Base-by-base conservation (phyloP, 2,113 vertebrate genomes). In the Pao palembangensis region DNA sequence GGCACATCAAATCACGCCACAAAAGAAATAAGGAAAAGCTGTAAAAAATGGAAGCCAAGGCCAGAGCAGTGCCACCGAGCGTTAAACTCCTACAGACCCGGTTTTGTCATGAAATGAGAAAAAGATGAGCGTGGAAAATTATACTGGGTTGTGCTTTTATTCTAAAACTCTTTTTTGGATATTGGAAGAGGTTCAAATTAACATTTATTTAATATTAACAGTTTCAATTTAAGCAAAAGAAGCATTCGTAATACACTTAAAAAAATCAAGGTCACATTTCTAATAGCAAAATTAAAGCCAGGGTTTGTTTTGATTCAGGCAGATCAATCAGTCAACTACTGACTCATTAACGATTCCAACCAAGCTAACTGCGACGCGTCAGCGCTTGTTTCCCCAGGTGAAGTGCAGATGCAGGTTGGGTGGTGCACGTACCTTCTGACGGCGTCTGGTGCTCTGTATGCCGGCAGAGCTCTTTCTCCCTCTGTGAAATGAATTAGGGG, bases 401-500 rank as follows among this genome's bases (percentile, higher is more conserved):
- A 61, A 71, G 68, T 31, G 58, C 49, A 51, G 61, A 69, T 65
- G 81, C 28, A 51, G 52, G 67, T 75, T 62, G 53, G 74, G 64
- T 56, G 44, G 25, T 18, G 59, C 51, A 42, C 46, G 19, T 58
- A 58, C 49, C 58, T 62, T 48, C 52, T 19, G 51, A 38, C 34
- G 34, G 34, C 34, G 34, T 44, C 55, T 43, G 53, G 55, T 58
- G 61, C 47, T 67, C 51, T 58, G 46, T 25, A 56, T 70, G 64
- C 71, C 55, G 43, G 55, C 66, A 73, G 69, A 66, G 62, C 41
- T 47, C 55, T 48, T 58, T 67, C 38, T 51, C 64, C 74, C 75
- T 82, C 79, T 78, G 85, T 84, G 81, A 80, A 77, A 81, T 74
- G 79, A 87, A 85, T 86, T 82, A 86, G 81, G 77, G 78, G 80